These are phyloP conservation scores for Malurus melanocephalus DNA, from an alignment of 2,113 vertebrate species.

Conservation along the genomic window DNA sequence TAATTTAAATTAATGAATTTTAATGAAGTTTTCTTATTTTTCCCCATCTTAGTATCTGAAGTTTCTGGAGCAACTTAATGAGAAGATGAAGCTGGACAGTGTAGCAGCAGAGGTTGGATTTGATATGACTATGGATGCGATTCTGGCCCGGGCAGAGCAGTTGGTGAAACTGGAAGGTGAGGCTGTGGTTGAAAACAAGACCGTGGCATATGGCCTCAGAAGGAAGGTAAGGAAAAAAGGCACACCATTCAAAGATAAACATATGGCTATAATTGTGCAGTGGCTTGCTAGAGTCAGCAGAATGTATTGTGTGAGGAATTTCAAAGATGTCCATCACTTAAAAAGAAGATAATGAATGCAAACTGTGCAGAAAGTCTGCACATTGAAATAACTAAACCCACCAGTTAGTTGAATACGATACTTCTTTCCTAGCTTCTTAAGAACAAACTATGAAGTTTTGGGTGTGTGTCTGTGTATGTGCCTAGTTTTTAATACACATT, in stretches of 20 bases:
- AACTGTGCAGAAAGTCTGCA: background rate
- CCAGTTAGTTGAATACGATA: fast-evolving
- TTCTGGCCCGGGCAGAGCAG: constrained; percentile 82
- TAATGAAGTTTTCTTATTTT: background rate
- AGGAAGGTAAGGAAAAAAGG: constrained; percentile 78
- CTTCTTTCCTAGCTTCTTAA: background rate
- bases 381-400: background rate
- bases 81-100: constrained; percentile 81
- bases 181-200: constrained; percentile 82
- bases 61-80: constrained; percentile 85
- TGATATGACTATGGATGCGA: constrained; percentile 81
- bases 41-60: constrained; percentile 76
- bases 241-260: background rate
- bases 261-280: background rate
- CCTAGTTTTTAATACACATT: background rate
- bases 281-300: background rate
- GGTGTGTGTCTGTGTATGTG: no score
- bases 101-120: constrained; percentile 83
- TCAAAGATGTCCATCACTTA: background rate
- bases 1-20: no score
- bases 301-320: background rate
- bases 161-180: constrained; percentile 81
- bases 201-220: constrained; percentile 78
- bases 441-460: background rate
- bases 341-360: background rate